Conservation (phyloP, 2,113 vertebrate species). For the Lophotis ruficrista region DNA sequence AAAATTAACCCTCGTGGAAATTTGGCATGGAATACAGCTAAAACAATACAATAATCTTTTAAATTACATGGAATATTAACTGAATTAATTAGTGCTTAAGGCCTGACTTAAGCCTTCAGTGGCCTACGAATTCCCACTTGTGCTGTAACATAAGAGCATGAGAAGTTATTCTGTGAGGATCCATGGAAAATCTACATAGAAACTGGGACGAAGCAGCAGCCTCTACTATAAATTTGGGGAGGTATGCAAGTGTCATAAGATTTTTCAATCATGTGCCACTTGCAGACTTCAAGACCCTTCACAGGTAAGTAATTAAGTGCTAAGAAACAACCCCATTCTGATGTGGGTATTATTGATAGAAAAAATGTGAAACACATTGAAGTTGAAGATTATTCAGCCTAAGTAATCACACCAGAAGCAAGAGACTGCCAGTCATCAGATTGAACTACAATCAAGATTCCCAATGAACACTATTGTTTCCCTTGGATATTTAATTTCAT, state of each 20-base stretch:
- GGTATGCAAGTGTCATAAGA: neutral
- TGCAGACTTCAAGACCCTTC: conserved; percentile 18
- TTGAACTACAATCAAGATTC: neutral
- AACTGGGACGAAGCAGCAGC: neutral
- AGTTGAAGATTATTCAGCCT: neutral
- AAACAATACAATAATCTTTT: conserved; percentile 2
- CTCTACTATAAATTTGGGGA: neutral
- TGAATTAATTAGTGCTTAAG: neutral
- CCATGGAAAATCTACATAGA: neutral
- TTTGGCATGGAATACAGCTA: neutral
- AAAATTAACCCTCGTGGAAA: conserved; percentile 9
- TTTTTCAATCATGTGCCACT: conserved; percentile 14
- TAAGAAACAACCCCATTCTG: conserved; percentile 11
- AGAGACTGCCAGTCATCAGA: neutral
- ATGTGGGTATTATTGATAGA: neutral
- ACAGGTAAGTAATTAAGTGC: conserved; percentile 33
- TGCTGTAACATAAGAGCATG: neutral
- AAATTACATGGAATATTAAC: neutral
- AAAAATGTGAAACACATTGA: neutral
- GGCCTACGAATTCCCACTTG: neutral
- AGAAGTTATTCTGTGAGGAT: neutral
- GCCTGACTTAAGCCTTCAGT: neutral
- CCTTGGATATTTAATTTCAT: neutral
- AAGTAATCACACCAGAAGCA: neutral
- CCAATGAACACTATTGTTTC: neutral